Conservation (phyloP, 2,888 invertebrate species). For the Drosophila paramelanica region DNA sequence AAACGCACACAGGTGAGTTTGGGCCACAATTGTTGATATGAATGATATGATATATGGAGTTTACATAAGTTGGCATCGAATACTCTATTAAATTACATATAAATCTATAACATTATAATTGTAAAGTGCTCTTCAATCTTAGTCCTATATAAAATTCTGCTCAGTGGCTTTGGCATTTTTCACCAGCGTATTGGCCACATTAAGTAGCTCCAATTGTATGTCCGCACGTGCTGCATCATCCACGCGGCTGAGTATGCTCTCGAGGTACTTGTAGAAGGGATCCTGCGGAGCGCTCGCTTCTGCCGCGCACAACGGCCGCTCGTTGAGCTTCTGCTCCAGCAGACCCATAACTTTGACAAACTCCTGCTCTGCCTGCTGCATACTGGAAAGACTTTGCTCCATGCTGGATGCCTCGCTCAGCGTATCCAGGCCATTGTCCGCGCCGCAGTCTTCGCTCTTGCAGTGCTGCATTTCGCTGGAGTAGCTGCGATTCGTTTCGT, state of each 20-base stretch:
- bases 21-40: neutral
- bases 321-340: slow-evolving; percentile 25
- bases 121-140: too few relatives aligned
- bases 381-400: neutral
- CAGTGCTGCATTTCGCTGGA: neutral
- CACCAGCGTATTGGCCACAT: slow-evolving; percentile 33
- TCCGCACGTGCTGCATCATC: slow-evolving; percentile 30
- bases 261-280: slow-evolving; percentile 54
- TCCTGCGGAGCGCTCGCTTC: neutral
- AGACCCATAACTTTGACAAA: slow-evolving; percentile 37
- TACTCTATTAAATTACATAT: too few relatives aligned
- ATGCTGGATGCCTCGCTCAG: neutral
- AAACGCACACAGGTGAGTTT: slow-evolving; percentile 95
- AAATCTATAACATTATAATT: too few relatives aligned
- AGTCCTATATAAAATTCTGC: neutral
- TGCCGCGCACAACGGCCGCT: neutral
- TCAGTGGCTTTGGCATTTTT: slow-evolving; percentile 5
- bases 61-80: too few relatives aligned
- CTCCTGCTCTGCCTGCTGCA: slow-evolving; percentile 18
- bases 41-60: neutral
- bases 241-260: slow-evolving; percentile 43
- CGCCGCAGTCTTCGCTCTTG: neutral
- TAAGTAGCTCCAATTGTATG: slow-evolving; percentile 47
- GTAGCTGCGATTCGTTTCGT: neutral
- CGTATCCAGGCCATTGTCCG: neutral